Percentiles rank a stretch among this genome's conserved stretches.
Evolutionary conservation across 2,888 invertebrate genomes (phyloP).

Genomic region (Elysia crispata): DNA sequence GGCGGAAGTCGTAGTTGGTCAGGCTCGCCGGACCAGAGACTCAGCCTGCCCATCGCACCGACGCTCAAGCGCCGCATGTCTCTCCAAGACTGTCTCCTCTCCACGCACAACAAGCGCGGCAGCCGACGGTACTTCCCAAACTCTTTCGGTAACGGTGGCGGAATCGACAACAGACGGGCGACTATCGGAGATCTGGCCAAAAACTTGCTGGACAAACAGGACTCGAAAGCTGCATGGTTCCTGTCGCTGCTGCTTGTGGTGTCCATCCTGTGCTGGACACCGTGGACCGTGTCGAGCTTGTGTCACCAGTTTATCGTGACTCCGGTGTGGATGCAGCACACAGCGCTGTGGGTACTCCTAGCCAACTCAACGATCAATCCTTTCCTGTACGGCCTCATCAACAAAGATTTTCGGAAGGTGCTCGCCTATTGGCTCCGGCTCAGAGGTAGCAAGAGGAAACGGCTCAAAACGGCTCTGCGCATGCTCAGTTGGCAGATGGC

Average conservation of each 20-base stretch:
- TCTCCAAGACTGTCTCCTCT: conserved; percentile 37
- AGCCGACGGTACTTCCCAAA: conserved; percentile 42
- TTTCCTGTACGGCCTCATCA: conserved; percentile 68
- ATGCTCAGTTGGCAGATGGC: conserved; percentile 54
- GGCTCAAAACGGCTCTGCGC: conserved; percentile 56
- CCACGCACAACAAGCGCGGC: conserved; percentile 33
- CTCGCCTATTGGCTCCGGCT: conserved; percentile 56
- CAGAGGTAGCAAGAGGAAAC: conserved; percentile 49
- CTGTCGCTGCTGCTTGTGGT: conserved; percentile 65
- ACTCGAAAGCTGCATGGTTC: conserved; percentile 67
- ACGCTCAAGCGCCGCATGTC: conserved; percentile 39
- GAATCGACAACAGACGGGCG: conserved; percentile 37
- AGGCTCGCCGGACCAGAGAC: conserved; percentile 44
- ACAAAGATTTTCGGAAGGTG: conserved; percentile 65
- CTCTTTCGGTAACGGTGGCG: conserved; percentile 36
- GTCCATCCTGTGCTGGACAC: conserved; percentile 69
- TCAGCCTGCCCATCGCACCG: conserved; percentile 34
- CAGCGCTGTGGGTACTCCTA: conserved; percentile 64
- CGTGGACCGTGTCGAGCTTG: conserved; percentile 60
- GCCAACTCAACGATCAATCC: conserved; percentile 68
- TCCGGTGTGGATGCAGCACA: conserved; percentile 55
- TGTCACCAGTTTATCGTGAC: conserved; percentile 55
- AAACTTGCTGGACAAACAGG: conserved; percentile 67
- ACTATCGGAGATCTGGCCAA: conserved; percentile 60
- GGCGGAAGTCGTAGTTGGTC: conserved; percentile 47